These are phyloP conservation scores for Leuctra nigra DNA, from an alignment of 2,888 invertebrate species.

Conservation along the genomic window DNA sequence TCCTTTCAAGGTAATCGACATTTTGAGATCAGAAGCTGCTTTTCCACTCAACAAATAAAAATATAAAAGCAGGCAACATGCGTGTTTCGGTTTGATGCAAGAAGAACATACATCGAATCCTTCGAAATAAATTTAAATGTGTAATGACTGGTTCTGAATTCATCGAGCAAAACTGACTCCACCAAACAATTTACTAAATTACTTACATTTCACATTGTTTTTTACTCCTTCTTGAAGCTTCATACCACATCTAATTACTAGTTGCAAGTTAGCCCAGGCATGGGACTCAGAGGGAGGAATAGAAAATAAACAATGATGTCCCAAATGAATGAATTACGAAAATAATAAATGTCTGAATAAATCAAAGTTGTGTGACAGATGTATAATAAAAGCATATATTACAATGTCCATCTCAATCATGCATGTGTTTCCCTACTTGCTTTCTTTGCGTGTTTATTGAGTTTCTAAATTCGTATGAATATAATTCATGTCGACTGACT, in stretches of 20 bases:
- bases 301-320: no score
- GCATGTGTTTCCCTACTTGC: background rate
- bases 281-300: no score
- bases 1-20: no score
- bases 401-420: background rate
- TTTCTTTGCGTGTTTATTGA: conserved; percentile 5
- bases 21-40: no score
- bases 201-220: conserved; percentile 14
- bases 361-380: background rate
- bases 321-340: background rate
- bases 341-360: background rate
- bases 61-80: background rate
- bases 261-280: no score
- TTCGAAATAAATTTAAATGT: conserved; percentile 15
- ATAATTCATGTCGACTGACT: background rate
- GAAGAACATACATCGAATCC: background rate
- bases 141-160: conserved; percentile 14
- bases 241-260: no score
- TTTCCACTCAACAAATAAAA: no score
- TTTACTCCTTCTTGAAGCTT: no score
- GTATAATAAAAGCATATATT: conserved; percentile 1
- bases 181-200: conserved; percentile 18
- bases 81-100: background rate
- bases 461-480: background rate
- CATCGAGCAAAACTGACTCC: conserved; percentile 16